Evolutionary conservation across 2,797 vertebrate species (phyloP), one percentile per base, ranked within the genome.

Genomic region (Phrynocephalus forsythii): DNA sequence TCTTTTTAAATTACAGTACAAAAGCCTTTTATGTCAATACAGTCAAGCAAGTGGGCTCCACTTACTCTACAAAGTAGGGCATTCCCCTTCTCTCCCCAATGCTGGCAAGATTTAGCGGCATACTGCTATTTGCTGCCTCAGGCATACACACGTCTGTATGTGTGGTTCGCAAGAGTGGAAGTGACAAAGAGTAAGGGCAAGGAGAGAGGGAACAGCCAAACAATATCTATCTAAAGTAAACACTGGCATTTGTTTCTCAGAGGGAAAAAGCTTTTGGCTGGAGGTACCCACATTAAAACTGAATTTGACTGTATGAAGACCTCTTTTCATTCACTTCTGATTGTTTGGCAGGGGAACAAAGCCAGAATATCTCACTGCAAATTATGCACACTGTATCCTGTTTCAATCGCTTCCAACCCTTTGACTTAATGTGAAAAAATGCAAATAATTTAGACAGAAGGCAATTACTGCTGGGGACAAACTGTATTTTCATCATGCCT

Each of bases 371-470:
- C 60, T 93, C 52, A 63, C 63, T 92, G 71, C 60, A 33, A 86
- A 16, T 68, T 85, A 22, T 69, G 48, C 28, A 92, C 79, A 91
- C 83, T 56, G 72, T 78, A 84, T 13, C 5, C 3, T 5, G 1
- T 81, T 90, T 63, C 48, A 86, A 75, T 84, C 33, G 90, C 91
- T 91, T 79, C 60, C 20, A 52, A 33, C 79, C 84, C 89, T 94
- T 93, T 88, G 93, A 87, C 24, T 91, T 89, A 84, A 85, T 83
- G 73, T 67, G 91, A 89, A 91, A 90, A 91, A 90, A 92, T 92
- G 66, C 0, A 60, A 87, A 84, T 33, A 90, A 79, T 89, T 92
- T 76, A 78, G 81, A 92, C 86, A 86, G 80, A 78, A 89, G 48
- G 38, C 50, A 82, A 91, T 90, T 90, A 77, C 50, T 78, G 87